Evolutionary conservation across 2,888 invertebrate genomes (phyloP), one percentile per base, ranked within the genome.

Genomic region (Portevinia maculata): DNA sequence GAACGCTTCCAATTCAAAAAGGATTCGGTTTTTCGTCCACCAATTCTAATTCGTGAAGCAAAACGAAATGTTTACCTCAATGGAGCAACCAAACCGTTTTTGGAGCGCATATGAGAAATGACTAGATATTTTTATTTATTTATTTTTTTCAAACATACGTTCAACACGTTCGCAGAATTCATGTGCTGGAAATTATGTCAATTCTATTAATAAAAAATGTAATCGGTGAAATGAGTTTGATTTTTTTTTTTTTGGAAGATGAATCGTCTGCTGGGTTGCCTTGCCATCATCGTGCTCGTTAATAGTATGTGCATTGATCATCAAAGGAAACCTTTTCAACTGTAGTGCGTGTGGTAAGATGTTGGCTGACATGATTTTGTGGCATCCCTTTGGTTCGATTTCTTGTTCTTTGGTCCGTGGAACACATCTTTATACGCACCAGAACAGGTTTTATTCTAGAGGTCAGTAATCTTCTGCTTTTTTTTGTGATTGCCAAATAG

Each of bases 131-230:
- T 24, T 65, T 15, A 32, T 46, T 19, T n/a, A n/a, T n/a, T n/a
- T n/a, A n/a, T n/a, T 69, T 76, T 69, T 62, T 53, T n/a, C 24
- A 48, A 70, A 69, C 46, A 60, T 30, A 15, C 59, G 57, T 62
- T 55, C 17, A 79, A 67, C 57, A 78, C 57, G 71, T 73, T 83
- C 46, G 78, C 67, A 21, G 44, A 73, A 78, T 73, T 19, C 48
- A 78, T 78, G 67, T 79, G 69, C 67, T 71, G 65, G 78, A 84
- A 84, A 84, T 84, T 79, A 84, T 84, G 84, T 84, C 84, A 84
- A 84, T 78, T 84, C 84, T 84, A 84, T 84, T 73, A 79, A 84
- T 84, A 84, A n/a, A n/a, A n/a, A 78, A 67, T 83, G 78, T 71
- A 83, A 59, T 65, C 48, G 64, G 46, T 55, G 53, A 55, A 62